phyloP scores from a whole-genome alignment of 2,888 invertebrate species.

The Druceiella hillmani region DNA sequence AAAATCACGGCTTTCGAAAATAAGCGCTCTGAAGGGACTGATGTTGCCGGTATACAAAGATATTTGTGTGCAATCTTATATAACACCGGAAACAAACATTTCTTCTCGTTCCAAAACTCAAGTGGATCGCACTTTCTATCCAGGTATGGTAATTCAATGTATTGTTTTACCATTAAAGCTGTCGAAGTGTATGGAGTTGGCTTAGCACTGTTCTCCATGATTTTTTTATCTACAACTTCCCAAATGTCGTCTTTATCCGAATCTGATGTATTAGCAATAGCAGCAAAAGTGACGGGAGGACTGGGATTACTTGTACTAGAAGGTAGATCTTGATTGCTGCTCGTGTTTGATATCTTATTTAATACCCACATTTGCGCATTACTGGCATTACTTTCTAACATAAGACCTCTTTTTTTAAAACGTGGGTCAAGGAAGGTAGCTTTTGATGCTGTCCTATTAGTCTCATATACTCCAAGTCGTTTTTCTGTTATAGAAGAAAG shows the following conservation, averaged over 20 bases:
- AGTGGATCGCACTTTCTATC: constrained; percentile 7
- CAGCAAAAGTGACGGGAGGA: background rate
- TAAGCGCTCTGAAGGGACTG: constrained; percentile 4
- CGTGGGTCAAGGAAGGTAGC: background rate
- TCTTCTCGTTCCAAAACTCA: constrained; percentile 7
- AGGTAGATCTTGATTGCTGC: background rate
- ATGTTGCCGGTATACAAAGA: constrained; percentile 3
- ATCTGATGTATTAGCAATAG: background rate
- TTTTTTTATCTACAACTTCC: too few relatives aligned
- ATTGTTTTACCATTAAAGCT: constrained; percentile 2
- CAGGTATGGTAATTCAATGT: constrained; percentile 3
- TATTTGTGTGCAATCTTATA: constrained; percentile 3
- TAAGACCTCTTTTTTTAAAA: constrained; percentile 6
- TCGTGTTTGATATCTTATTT: constrained; percentile 2
- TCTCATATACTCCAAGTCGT: constrained; percentile 6
- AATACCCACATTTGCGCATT: constrained; percentile 8
- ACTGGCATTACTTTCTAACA: constrained; percentile 7
- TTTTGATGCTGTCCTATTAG: constrained; percentile 8
- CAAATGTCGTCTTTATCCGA: too few relatives aligned
- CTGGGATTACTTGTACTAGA: background rate
- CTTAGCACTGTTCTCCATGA: constrained; percentile 4
- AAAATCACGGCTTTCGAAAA: constrained; percentile 11
- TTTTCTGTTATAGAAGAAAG: constrained; percentile 5
- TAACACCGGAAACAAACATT: constrained; percentile 2
- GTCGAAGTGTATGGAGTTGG: background rate